Evolutionary conservation across 1,140 invertebrate species (phyloP).

Genomic region (Heterodera carotae): DNA sequence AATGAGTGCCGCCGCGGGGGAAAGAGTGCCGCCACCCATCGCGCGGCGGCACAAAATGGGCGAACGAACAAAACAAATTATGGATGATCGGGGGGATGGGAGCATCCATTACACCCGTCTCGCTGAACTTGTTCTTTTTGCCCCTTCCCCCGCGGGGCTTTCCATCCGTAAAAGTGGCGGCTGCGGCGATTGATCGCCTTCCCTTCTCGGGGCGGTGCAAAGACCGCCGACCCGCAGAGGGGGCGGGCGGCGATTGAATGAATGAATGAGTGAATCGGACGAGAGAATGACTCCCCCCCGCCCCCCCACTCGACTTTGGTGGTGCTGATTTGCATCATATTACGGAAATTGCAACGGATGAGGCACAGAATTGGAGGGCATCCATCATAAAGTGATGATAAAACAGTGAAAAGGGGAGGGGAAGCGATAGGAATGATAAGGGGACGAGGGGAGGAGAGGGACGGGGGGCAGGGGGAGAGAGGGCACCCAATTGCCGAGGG

Average conservation of each 20-base stretch:
- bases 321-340: slow-evolving; percentile 13
- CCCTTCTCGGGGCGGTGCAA: no score
- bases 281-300: neutral
- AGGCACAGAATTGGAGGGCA: neutral
- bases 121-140: neutral
- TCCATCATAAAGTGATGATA: neutral
- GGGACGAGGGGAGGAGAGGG: neutral
- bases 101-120: neutral
- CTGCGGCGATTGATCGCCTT: slow-evolving; percentile 12
- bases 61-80: no score
- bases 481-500: no score
- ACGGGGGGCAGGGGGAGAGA: no score
- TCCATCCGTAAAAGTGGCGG: neutral
- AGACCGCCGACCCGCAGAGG: no score
- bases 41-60: no score
- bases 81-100: no score
- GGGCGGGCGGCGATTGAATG: neutral
- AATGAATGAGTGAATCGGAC: no score
- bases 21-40: no score
- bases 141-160: neutral
- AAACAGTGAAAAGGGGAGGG: neutral
- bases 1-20: no score
- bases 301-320: neutral
- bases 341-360: slow-evolving; percentile 9
- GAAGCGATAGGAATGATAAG: neutral